Percentiles rank a stretch among this genome's conserved stretches.
These are phyloP conservation scores for Procambarus virginalis DNA, from an alignment of 1,140 invertebrate genomes.

Conservation along the genomic window DNA sequence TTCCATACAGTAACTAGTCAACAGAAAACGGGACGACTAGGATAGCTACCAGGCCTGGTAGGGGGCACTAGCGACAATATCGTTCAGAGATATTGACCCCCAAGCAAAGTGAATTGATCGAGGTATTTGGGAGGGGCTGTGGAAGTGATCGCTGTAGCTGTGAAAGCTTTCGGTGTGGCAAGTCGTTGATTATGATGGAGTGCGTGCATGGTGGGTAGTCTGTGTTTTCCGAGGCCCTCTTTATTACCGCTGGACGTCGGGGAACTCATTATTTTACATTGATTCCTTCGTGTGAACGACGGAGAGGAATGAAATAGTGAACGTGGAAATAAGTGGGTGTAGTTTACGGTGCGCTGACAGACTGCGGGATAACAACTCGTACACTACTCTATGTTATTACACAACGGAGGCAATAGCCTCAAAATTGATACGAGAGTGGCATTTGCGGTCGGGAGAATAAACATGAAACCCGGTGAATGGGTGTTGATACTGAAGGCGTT, in stretches of 20 bases:
- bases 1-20: too few species aligned
- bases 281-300: neutral
- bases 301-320: neutral
- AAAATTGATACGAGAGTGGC: neutral
- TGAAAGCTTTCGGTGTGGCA: conserved; percentile 35
- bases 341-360: neutral
- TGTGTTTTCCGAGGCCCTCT: neutral
- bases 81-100: neutral
- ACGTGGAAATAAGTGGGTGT: neutral
- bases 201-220: conserved; percentile 9
- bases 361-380: neutral
- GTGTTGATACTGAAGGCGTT: too few species aligned
- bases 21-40: too few species aligned
- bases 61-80: neutral
- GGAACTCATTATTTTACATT: neutral
- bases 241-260: neutral
- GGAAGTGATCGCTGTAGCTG: conserved; percentile 22
- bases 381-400: neutral
- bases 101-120: conserved; percentile 34
- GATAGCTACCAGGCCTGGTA: too few species aligned
- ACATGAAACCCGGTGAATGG: too few species aligned
- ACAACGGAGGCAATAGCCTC: neutral
- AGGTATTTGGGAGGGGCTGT: neutral
- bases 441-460: too few species aligned
- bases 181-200: conserved; percentile 37